A percentile compares a stretch with the other conserved stretches of the same genome.
Conservation (phyloP, 2,797 vertebrate species). For the Alca torda region DNA sequence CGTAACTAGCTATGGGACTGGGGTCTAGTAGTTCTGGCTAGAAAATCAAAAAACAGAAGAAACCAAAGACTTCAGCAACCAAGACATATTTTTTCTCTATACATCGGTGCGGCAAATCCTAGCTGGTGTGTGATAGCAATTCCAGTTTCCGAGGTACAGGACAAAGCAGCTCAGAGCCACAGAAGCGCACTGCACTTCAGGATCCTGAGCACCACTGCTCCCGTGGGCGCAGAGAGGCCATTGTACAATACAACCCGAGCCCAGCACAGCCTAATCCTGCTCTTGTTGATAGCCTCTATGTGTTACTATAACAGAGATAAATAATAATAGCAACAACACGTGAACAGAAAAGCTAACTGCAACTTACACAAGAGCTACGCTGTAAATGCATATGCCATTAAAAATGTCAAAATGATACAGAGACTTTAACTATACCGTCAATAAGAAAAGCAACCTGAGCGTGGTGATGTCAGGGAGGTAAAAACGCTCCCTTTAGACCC, state of each 20-base stretch:
- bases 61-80: not conserved
- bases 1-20: not conserved
- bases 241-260: not conserved
- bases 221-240: not conserved
- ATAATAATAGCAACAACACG: constrained; percentile 47
- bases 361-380: constrained; percentile 14
- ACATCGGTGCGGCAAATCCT: not conserved
- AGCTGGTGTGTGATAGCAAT: not conserved
- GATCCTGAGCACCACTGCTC: not conserved
- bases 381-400: constrained; percentile 57
- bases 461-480: constrained; percentile 20
- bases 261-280: not conserved
- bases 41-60: not conserved
- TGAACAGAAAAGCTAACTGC: constrained; percentile 54
- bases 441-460: constrained; percentile 38
- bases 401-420: constrained; percentile 55
- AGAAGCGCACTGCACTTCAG: not conserved
- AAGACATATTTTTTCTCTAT: not conserved
- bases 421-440: constrained; percentile 50
- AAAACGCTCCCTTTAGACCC: constrained; percentile 5
- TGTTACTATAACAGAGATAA: constrained; percentile 46
- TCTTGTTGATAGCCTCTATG: not conserved
- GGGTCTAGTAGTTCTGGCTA: not conserved
- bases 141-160: not conserved
- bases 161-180: not conserved